phyloP scores from a whole-genome alignment of 1,140 invertebrate species.

The Micrasema minimum region DNA sequence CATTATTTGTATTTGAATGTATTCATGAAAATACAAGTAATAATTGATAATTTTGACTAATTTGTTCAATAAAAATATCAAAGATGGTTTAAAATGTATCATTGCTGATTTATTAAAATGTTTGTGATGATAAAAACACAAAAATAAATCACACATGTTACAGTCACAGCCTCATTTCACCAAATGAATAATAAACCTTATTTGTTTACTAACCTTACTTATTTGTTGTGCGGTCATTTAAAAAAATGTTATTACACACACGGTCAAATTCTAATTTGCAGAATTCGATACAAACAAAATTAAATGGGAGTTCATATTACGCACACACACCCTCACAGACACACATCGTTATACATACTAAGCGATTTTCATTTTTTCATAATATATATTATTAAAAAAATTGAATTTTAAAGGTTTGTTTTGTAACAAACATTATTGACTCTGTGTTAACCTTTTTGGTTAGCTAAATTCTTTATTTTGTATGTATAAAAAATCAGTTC shows the following conservation, averaged over 20 bases:
- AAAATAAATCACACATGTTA: constrained; percentile 32
- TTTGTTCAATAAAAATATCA: too few species aligned
- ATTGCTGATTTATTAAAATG: too few species aligned
- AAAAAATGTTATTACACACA: background rate
- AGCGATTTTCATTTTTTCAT: background rate
- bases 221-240: constrained; percentile 13
- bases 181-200: constrained; percentile 24
- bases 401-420: background rate
- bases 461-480: background rate
- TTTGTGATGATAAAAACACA: background rate
- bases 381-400: constrained; percentile 8
- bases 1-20: too few species aligned
- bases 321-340: too few species aligned
- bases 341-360: background rate
- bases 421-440: background rate
- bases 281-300: too few species aligned
- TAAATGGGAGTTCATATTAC: too few species aligned
- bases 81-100: too few species aligned
- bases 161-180: constrained; percentile 42
- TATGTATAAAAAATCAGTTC: constrained; percentile 33
- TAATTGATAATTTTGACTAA: too few species aligned
- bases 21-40: too few species aligned
- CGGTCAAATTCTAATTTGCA: too few species aligned
- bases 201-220: background rate
- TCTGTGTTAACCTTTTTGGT: background rate